Conservation (phyloP, 2,113 vertebrate genomes). For the Rhabdornis inornatus region DNA sequence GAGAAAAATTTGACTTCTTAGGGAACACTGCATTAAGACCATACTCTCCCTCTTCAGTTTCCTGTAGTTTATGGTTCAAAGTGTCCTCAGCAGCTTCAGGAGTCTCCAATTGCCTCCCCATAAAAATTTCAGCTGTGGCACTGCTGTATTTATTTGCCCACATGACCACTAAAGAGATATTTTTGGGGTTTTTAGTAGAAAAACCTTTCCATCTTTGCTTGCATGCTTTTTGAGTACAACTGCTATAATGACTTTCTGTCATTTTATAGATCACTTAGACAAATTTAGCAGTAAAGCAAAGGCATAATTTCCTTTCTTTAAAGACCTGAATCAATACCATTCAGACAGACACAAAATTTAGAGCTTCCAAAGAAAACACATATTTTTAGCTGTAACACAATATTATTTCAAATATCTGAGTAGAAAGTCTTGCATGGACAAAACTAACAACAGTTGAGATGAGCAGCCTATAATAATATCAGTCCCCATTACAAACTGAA, state of each 20-base stretch:
- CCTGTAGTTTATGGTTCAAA: background rate
- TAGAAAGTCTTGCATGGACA: background rate
- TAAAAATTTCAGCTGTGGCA: background rate
- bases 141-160: background rate
- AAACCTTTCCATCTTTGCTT: background rate
- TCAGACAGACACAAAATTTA: background rate
- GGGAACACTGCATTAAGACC: background rate
- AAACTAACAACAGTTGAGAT: background rate
- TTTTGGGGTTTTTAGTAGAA: background rate
- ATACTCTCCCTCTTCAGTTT: background rate
- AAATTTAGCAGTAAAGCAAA: slow-evolving; percentile 30
- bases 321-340: slow-evolving; percentile 5
- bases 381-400: background rate
- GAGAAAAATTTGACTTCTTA: background rate
- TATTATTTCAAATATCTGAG: background rate
- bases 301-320: slow-evolving; percentile 2
- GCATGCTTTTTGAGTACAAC: background rate
- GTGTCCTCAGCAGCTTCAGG: background rate
- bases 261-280: slow-evolving; percentile 16
- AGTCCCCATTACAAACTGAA: background rate
- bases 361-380: background rate
- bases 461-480: background rate
- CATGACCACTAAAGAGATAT: background rate
- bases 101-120: background rate
- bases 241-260: background rate